Evolutionary conservation across 2,888 invertebrate species (phyloP).

Genomic region (Hybos culiciformis): DNA sequence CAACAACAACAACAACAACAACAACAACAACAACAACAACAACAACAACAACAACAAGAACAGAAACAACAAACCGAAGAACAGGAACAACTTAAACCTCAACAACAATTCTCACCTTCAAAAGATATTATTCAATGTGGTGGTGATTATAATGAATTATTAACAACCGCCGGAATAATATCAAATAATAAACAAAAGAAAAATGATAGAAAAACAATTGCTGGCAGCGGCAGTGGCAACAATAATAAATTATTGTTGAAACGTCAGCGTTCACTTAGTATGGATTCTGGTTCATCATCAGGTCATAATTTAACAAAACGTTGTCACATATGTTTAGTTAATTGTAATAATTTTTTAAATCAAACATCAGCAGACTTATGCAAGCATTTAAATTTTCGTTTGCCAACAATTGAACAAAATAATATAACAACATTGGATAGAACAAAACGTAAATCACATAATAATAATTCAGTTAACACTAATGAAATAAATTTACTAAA

Average conservation of each 20-base stretch:
- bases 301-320: slow-evolving; percentile 25
- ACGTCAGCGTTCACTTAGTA: slow-evolving; percentile 33
- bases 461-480: neutral
- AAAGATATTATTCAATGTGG: neutral
- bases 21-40: slow-evolving; percentile 13
- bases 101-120: slow-evolving; percentile 14
- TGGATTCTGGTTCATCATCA: slow-evolving; percentile 30
- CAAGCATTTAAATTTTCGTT: slow-evolving; percentile 24
- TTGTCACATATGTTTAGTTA: slow-evolving; percentile 35
- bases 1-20: slow-evolving; percentile 8
- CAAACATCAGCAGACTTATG: slow-evolving; percentile 15
- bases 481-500: too few relatives aligned
- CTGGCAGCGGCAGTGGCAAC: too few relatives aligned
- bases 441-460: slow-evolving; percentile 2
- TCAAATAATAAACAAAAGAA: too few relatives aligned
- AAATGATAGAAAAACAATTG: slow-evolving; percentile 17
- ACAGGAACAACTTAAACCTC: slow-evolving; percentile 15
- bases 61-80: slow-evolving; percentile 1
- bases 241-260: slow-evolving; percentile 23
- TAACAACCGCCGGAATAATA: slow-evolving; percentile 15
- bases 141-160: neutral
- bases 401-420: slow-evolving; percentile 15
- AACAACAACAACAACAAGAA: slow-evolving; percentile 3
- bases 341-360: slow-evolving; percentile 33
- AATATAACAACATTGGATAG: slow-evolving; percentile 4